Conservation (phyloP, 2,888 invertebrate genomes). For the Brachylomia viminalis region DNA sequence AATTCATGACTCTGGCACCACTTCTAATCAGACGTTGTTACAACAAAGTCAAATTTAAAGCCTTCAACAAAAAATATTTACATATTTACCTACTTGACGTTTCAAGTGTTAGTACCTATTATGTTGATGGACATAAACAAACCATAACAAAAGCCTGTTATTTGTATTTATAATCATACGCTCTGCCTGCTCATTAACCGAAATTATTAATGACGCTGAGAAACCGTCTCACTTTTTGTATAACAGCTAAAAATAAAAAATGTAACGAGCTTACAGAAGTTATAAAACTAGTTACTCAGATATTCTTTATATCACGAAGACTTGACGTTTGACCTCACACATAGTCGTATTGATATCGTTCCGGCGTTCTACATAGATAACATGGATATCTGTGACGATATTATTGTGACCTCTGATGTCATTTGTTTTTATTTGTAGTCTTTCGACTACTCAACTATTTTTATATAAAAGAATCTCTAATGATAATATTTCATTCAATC, state of each 20-base stretch:
- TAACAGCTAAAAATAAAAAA: not conserved
- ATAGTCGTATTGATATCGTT: conserved; percentile 14
- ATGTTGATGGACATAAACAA: not conserved
- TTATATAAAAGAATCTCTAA: too few species aligned
- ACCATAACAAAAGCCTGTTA: too few species aligned
- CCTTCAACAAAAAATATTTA: too few species aligned
- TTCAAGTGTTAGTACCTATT: too few species aligned
- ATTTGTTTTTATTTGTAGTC: conserved; percentile 3
- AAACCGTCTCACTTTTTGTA: not conserved
- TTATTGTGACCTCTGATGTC: not conserved
- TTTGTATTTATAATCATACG: too few species aligned
- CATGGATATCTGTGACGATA: too few species aligned
- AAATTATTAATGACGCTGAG: not conserved
- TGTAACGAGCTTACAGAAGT: not conserved
- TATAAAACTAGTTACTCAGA: conserved; percentile 14
- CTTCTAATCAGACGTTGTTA: not conserved
- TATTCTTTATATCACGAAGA: conserved; percentile 12
- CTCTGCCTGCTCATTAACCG: too few species aligned
- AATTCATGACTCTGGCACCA: too few species aligned
- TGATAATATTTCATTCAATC: too few species aligned
- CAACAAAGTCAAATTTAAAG: not conserved
- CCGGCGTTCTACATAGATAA: conserved; percentile 37
- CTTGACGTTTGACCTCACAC: conserved; percentile 38
- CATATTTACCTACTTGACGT: too few species aligned
- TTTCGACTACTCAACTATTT: not conserved